Percentiles rank a stretch among this genome's conserved stretches.
phyloP scores from a whole-genome alignment of 2,888 invertebrate genomes.

The Linyphia triangularis region DNA sequence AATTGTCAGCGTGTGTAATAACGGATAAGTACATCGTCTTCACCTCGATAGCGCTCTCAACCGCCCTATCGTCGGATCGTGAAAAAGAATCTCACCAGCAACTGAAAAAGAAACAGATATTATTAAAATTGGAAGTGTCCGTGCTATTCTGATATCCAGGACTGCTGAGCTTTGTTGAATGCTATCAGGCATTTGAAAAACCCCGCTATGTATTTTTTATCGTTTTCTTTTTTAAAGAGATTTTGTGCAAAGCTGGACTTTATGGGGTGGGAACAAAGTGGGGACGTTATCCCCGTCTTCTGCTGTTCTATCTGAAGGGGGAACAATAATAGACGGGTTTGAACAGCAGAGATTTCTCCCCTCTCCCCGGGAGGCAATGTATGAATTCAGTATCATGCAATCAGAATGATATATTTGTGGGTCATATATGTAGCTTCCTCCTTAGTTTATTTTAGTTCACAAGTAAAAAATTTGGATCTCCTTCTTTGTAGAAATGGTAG shows the following conservation, averaged over 20 bases:
- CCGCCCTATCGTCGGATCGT: conserved; percentile 28
- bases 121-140: conserved; percentile 53
- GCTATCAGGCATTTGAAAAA: conserved; percentile 40
- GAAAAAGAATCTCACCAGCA: conserved; percentile 29
- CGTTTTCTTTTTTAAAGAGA: conserved; percentile 6
- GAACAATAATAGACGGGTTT: conserved; percentile 4
- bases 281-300: not conserved
- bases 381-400: conserved; percentile 1
- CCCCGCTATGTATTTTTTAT: conserved; percentile 8
- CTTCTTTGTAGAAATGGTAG: too few species aligned
- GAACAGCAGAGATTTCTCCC: not conserved
- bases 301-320: conserved; percentile 23
- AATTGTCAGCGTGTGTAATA: conserved; percentile 69
- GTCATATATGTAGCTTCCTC: not conserved
- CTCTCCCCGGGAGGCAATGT: not conserved
- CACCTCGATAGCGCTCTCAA: conserved; percentile 38
- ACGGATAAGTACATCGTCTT: conserved; percentile 58
- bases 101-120: not conserved
- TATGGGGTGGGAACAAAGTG: not conserved
- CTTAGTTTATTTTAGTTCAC: too few species aligned
- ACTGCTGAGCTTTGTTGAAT: conserved; percentile 23
- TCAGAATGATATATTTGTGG: conserved; percentile 14
- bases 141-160: conserved; percentile 27
- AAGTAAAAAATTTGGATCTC: too few species aligned
- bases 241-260: not conserved